Evolutionary conservation across 2,113 vertebrate genomes (phyloP).

Genomic region (Athene noctua): DNA sequence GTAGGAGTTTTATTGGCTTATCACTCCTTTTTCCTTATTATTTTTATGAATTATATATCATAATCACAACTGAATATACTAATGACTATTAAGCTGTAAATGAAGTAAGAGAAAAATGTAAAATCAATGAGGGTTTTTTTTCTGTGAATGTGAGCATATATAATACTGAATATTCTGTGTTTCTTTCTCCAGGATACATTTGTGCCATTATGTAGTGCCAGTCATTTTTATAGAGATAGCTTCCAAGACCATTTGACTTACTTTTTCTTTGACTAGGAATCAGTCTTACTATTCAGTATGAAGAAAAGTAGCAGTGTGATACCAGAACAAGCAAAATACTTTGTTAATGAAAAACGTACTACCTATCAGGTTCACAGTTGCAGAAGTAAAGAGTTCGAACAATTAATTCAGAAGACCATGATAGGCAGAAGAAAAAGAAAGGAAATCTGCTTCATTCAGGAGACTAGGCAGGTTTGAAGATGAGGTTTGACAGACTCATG

Average conservation of each 20-base stretch:
- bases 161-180: not conserved
- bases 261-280: not conserved
- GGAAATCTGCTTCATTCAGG: not conserved
- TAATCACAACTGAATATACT: not conserved
- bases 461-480: slow-evolving; percentile 17
- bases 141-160: not conserved
- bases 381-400: not conserved
- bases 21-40: not conserved
- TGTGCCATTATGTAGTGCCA: not conserved
- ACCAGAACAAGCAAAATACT: not conserved
- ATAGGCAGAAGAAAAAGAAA: not conserved
- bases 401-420: not conserved
- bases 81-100: not conserved
- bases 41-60: not conserved
- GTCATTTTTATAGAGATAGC: not conserved
- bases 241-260: not conserved
- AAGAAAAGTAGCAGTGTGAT: not conserved
- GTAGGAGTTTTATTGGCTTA: not conserved
- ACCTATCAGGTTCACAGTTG: not conserved
- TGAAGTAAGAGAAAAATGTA: not conserved
- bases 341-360: not conserved
- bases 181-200: not conserved
- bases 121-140: not conserved
- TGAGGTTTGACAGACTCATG: slow-evolving; percentile 9
- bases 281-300: not conserved